Evolutionary conservation across 1,140 invertebrate genomes (phyloP), one percentile per base, ranked within the genome.

Genomic region (Aleiodes sp.): DNA sequence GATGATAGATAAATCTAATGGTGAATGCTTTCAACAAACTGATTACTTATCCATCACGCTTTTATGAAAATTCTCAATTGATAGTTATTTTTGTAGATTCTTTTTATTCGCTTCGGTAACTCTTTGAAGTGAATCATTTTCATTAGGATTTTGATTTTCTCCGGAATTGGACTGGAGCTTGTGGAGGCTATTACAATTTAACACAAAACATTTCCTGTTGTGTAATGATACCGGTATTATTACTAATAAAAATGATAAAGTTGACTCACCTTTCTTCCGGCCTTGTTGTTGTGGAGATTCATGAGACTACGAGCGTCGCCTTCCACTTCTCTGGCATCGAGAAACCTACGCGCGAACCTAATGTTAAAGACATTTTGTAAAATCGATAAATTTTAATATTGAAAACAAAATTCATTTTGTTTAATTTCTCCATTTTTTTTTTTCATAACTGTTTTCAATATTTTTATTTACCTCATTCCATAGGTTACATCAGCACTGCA

Each of bases 261-360:
- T 62, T 70, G 69, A 81, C 82, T 81, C 83, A 98, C 96, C 93
- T 94, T 94, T 85, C 96, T 88, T 56, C 96, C 97, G 24, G 94
- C 95, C 78, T 94, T 91, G 87, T 98, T 99, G 84, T 99, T 99
- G 84, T 99, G 97, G 29, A 98, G 88, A 87, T 99, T 99, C 96
- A 99, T 98, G 71, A 97, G 86, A 61, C 93, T 94, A 31, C 96
- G 87, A 2, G 93, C 93, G 81, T 96, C 93, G 0, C 90, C 89
- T 80, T 96, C 94, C 64, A 95, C 87, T 80, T 96, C 92, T 62
- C 94, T 87, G 46, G 94, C 91, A 84, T 97, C 94, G 71, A 96
- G 88, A 86, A 96, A 96, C 77, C 91, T 90, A 52, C 94, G 87
- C 21, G 94, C 91, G 80, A 94, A 92, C 72, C 84, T 86, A 75